Evolutionary conservation across 2,888 invertebrate genomes (phyloP).

Genomic region (Drosophila cracens): DNA sequence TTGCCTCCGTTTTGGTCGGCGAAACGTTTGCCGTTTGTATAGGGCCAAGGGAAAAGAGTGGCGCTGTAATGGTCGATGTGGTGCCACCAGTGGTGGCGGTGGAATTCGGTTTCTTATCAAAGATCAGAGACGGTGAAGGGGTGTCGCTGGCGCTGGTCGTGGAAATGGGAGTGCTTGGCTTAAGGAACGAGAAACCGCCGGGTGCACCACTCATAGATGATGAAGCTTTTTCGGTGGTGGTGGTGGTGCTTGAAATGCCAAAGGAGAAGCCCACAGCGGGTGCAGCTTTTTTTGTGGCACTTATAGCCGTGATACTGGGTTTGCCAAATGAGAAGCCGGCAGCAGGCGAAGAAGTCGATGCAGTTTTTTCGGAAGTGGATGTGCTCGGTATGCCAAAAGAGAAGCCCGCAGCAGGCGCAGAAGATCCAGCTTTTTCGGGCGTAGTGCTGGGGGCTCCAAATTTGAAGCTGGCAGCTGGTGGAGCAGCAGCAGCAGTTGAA

Average conservation of each 20-base stretch:
- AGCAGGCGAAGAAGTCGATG: neutral
- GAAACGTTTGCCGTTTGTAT: constrained; percentile 12
- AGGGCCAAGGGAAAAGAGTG: constrained; percentile 43
- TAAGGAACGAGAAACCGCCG: constrained; percentile 22
- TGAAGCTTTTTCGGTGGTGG: neutral
- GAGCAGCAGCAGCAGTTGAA: neutral
- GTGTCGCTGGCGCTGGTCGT: constrained; percentile 33
- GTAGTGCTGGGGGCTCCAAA: neutral
- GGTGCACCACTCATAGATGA: constrained; percentile 16
- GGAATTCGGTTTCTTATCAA: constrained; percentile 49
- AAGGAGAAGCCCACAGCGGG: constrained; percentile 2
- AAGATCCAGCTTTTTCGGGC: neutral
- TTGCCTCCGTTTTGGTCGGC: constrained; percentile 27
- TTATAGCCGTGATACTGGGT: constrained; percentile 5
- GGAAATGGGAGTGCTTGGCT: constrained; percentile 23
- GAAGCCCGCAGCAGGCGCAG: constrained; percentile 1
- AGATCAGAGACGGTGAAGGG: constrained; percentile 43
- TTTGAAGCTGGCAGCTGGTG: neutral
- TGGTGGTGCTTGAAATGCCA: constrained; percentile 3
- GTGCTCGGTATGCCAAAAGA: neutral
- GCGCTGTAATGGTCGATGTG: constrained; percentile 35
- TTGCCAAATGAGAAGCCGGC: constrained; percentile 20
- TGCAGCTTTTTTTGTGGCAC: neutral
- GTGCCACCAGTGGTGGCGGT: constrained; percentile 56
- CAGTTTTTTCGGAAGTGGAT: neutral